Base-by-base conservation (phyloP, 1,140 invertebrate species). In the Achroia grisella region DNA sequence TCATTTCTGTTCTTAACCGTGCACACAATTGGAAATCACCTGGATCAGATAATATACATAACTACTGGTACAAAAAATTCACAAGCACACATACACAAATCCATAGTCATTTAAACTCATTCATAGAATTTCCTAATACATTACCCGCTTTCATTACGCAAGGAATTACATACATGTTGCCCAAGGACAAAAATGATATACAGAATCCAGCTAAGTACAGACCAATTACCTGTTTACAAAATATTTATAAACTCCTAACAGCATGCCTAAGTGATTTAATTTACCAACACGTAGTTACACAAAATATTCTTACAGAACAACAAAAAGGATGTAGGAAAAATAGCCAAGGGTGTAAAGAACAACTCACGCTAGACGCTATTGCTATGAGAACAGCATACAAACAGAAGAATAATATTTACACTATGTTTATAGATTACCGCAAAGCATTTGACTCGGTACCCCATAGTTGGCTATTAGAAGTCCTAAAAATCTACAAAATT, bases 11-110 rank as follows among this genome's bases (percentile, higher is more conserved):
- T 14, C 34, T 48, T 5, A 8, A 27, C 1, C 14, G 11, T 4
- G 11, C 30, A 10, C 39, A 40, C n/a, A 48, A 41, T 14, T 48
- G 45, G 45, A 48, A 48, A 29, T 9, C 37, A n/a, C 37, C 45
- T 1, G 45, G 45, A 15, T 15, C 45, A 8, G 39, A 40, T 30
- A 5, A 40, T 12, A 17, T 40, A 5, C 39, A 40, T 9, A 40
- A 40, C 13, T 40, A 28, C 27, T 40, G 39, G 39, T 40, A 40
- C 8, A 40, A 40, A 27, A 40, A 28, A 13, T 40, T 40, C 13
- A 40, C 14, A 29, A 10, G 23, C 13, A 40, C 23, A 23, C 39
- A 40, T n/a, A 23, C 39, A 12, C 13, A 27, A 9, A 0, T 40
- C 11, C 23, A 40, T 9, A 29, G 30, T 8, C n/a, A 29, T n/a